Conservation (phyloP, 2,888 invertebrate species). For the Hesperia comma region DNA sequence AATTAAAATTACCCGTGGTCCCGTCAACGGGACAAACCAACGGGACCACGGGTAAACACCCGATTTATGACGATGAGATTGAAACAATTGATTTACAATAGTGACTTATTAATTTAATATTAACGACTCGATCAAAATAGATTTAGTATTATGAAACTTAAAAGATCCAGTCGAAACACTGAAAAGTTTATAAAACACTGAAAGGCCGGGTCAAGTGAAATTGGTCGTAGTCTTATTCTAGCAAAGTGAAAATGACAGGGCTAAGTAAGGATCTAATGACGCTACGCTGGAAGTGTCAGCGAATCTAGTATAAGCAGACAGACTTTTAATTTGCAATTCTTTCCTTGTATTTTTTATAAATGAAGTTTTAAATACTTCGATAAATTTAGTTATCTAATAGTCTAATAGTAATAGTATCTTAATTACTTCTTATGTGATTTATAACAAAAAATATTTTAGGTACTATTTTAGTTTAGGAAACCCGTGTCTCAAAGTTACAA, state of each 20-base stretch:
- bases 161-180: no score
- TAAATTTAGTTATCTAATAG: no score
- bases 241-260: conserved; percentile 72
- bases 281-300: conserved; percentile 57
- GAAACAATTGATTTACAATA: neutral
- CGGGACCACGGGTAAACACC: no score
- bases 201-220: conserved; percentile 48
- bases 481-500: no score
- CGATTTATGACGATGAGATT: no score
- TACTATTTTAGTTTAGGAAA: no score
- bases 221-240: conserved; percentile 57
- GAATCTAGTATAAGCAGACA: conserved; percentile 48
- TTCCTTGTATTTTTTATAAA: conserved; percentile 11
- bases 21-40: no score
- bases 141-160: neutral
- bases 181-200: conserved; percentile 28
- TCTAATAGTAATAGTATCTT: no score
- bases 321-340: conserved; percentile 43
- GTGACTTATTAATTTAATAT: neutral
- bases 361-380: neutral
- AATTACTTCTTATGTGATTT: no score
- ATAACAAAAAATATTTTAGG: no score
- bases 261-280: conserved; percentile 63
- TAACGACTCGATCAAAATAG: no score
- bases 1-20: no score